phyloP scores from a whole-genome alignment of 2,888 invertebrate genomes.

The Oscheius sp. region DNA sequence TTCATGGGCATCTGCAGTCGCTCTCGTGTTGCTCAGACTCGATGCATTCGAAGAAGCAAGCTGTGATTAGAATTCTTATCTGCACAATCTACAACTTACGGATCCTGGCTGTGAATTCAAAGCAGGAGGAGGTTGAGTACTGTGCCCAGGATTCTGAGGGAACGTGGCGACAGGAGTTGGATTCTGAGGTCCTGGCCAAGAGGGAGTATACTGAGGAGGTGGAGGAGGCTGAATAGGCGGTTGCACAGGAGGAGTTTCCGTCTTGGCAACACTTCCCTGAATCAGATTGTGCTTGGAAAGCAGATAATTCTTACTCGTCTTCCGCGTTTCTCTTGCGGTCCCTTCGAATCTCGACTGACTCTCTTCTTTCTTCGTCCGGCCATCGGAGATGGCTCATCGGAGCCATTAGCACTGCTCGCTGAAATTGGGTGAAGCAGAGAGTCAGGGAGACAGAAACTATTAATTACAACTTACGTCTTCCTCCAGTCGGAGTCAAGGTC shows the following conservation, averaged over 20 bases:
- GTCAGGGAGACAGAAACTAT: too few species aligned
- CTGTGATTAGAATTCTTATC: not conserved
- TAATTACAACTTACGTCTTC: constrained; percentile 11
- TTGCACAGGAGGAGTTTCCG: constrained; percentile 2
- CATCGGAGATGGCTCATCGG: not conserved
- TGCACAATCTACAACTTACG: constrained; percentile 2
- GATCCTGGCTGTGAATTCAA: not conserved
- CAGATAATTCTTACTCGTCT: constrained; percentile 13
- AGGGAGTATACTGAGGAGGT: constrained; percentile 19
- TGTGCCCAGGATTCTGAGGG: constrained; percentile 11
- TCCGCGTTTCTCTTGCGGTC: not conserved
- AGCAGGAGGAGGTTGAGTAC: not conserved
- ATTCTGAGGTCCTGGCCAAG: constrained; percentile 4
- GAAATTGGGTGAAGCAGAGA: not conserved
- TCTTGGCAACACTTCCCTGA: constrained; percentile 11
- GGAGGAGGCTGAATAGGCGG: not conserved
- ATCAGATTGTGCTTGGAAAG: not conserved
- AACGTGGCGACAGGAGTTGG: not conserved
- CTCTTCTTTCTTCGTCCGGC: constrained; percentile 7
- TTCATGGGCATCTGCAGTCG: not conserved
- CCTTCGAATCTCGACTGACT: not conserved
- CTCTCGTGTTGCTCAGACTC: not conserved
- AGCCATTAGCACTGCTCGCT: constrained; percentile 8
- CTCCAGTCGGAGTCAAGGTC: constrained; percentile 21
- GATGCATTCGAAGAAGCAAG: constrained; percentile 13